Conservation (phyloP, 2,888 invertebrate genomes). For the Lissonota sp. region DNA sequence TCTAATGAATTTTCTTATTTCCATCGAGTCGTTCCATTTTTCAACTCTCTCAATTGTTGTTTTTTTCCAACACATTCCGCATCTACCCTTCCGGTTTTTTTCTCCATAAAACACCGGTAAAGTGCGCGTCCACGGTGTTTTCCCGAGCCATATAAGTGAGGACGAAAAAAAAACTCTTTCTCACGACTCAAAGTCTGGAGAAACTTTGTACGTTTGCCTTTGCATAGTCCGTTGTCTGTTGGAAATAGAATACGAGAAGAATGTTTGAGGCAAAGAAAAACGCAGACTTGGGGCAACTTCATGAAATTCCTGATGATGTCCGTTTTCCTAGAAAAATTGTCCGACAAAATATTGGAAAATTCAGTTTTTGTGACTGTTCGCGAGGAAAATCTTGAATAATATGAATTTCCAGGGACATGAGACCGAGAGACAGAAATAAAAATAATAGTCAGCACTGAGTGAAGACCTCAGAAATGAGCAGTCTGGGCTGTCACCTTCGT, state of each 20-base stretch:
- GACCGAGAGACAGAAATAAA: not conserved
- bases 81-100: not conserved
- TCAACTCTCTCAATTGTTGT: not conserved
- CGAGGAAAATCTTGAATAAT: conserved; percentile 6
- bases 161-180: conserved; percentile 16
- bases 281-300: not conserved
- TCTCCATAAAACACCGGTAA: not conserved
- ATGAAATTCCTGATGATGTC: conserved; percentile 17
- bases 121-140: not conserved
- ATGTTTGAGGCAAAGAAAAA: conserved; percentile 6
- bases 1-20: not conserved
- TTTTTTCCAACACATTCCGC: not conserved
- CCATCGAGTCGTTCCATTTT: not conserved
- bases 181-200: conserved; percentile 10
- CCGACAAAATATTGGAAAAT: not conserved
- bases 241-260: conserved; percentile 36
- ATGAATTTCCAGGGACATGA: not conserved
- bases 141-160: no score
- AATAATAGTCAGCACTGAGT: conserved; percentile 1
- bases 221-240: conserved; percentile 4
- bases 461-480: conserved; percentile 28
- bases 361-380: not conserved
- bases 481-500: conserved; percentile 65
- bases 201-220: conserved; percentile 5
- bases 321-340: conserved; percentile 4